phyloP scores from a whole-genome alignment of 1,140 invertebrate genomes.

The Papilio glaucus region DNA sequence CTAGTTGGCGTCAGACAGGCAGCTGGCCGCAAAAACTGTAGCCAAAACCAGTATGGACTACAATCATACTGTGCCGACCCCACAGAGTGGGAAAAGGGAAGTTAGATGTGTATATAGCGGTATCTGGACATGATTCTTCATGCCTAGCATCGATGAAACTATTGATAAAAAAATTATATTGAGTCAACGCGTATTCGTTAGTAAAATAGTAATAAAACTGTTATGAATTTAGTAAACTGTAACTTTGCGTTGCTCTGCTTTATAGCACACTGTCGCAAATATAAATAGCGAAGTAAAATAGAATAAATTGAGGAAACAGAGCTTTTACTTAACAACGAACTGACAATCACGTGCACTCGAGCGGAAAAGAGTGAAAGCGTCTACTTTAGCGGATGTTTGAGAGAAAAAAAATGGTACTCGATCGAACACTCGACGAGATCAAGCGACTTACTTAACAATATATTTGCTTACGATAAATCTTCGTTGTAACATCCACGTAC shows the following conservation, averaged over 20 bases:
- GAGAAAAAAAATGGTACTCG: conserved; percentile 48
- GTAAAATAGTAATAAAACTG: too few relatives aligned
- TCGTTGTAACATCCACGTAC: conserved; percentile 36
- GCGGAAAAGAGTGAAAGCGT: conserved; percentile 74
- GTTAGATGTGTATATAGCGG: too few relatives aligned
- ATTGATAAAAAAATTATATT: too few relatives aligned
- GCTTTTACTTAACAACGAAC: conserved; percentile 51
- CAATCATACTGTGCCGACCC: too few relatives aligned
- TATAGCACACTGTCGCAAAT: not conserved
- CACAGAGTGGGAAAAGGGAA: too few relatives aligned
- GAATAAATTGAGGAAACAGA: conserved; percentile 34
- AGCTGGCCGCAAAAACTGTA: too few relatives aligned
- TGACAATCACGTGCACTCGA: conserved; percentile 57
- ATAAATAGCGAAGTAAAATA: conserved; percentile 1
- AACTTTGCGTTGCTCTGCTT: not conserved
- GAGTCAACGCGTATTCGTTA: too few relatives aligned
- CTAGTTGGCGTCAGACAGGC: too few relatives aligned
- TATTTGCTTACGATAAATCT: conserved; percentile 36
- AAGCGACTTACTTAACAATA: conserved; percentile 33
- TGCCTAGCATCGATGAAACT: too few relatives aligned
- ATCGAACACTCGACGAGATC: conserved; percentile 35
- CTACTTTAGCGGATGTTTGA: conserved; percentile 55
- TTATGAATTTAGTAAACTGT: too few relatives aligned
- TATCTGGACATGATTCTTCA: too few relatives aligned
- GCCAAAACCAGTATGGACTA: too few relatives aligned